Base-by-base conservation (phyloP, 2,113 vertebrate genomes). In the Tetraodon nigroviridis region DNA sequence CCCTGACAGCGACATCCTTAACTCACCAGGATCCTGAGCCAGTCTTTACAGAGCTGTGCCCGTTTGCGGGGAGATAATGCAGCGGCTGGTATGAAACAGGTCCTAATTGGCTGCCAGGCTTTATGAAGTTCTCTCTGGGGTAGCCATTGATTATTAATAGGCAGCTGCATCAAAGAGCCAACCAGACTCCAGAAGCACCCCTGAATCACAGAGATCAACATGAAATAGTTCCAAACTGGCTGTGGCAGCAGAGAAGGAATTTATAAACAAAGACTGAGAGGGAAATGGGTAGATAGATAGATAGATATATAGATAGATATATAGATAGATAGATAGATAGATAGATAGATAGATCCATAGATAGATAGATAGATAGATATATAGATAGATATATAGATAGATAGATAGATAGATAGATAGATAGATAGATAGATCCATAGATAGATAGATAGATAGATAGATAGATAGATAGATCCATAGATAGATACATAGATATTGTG, bases 141-240 rank as follows among this genome's bases (percentile, higher is more conserved):
- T 58, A 8, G 40, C 56, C 64, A 81, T 83, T 84, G 84, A 85
- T 87, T 87, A 87, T 84, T 86, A 85, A 87, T 85, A 71, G 75
- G 71, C 48, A 76, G 57, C 67, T 75, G 82, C 84, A 86, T 87
- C 83, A 87, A 89, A 87, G 81, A 86, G 61, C 60, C 64, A 72
- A 65, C 74, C 63, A 65, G 75, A 27, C 71, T 71, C 61, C 54
- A 70, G 71, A 46, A 73, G 37, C 71, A 80, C 70, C 48, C 48
- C 63, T 61, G 63, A 71, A 75, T 65, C 58, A 61, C 66, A 51
- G 48, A 77, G 60, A 82, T 75, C 37, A 63, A 76, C 57, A 72
- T 51, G 71, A 56, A 69, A 40, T 58, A 53, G 19, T 67, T 67
- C 60, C n/a, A 32, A 73, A 60, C 60, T 60, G 67, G 58, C 47